Percentiles rank a stretch among this genome's conserved stretches.
These are phyloP conservation scores for Drosophila nannoptera DNA, from an alignment of 1,140 invertebrate genomes.

Conservation along the genomic window DNA sequence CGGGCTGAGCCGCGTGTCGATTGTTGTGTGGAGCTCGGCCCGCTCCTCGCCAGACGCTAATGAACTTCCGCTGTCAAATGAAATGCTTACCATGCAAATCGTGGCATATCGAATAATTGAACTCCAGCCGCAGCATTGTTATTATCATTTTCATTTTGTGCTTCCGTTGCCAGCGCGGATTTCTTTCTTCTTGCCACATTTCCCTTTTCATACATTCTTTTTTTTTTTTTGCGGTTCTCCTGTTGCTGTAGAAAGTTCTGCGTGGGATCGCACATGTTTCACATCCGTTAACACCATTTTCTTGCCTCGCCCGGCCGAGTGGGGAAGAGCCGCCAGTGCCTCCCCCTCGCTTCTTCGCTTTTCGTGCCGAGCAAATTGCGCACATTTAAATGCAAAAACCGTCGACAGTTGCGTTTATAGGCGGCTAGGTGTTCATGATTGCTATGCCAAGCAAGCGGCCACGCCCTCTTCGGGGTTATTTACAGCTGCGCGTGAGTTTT, in stretches of 20 bases:
- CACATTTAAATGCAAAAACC: conserved; percentile 76
- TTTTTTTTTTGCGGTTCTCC: conserved; percentile 17
- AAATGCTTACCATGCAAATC: conserved; percentile 73
- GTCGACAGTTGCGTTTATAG: conserved; percentile 57
- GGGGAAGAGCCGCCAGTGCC: conserved; percentile 56
- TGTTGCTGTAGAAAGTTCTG: conserved; percentile 26
- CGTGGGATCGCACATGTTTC: conserved; percentile 63
- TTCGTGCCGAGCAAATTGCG: conserved; percentile 59
- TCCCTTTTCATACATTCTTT: neutral
- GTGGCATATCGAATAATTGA: conserved; percentile 71
- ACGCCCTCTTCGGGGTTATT: conserved; percentile 49
- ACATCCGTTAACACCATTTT: conserved; percentile 66
- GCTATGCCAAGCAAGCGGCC: conserved; percentile 36
- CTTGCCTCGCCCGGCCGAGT: conserved; percentile 48
- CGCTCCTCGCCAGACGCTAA: conserved; percentile 40
- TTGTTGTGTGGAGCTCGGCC: neutral
- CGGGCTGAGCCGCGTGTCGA: neutral
- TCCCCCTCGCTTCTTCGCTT: conserved; percentile 14
- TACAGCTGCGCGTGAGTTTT: conserved; percentile 63
- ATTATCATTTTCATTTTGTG: conserved; percentile 74
- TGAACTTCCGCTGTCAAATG: conserved; percentile 73
- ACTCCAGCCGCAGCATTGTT: conserved; percentile 61
- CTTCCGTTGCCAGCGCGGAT: conserved; percentile 46
- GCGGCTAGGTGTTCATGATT: conserved; percentile 69
- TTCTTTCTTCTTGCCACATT: neutral